A percentile compares a stretch with the other conserved stretches of the same genome.
Evolutionary conservation across 2,888 invertebrate species (phyloP).

Genomic region (Fragum whitleyi): DNA sequence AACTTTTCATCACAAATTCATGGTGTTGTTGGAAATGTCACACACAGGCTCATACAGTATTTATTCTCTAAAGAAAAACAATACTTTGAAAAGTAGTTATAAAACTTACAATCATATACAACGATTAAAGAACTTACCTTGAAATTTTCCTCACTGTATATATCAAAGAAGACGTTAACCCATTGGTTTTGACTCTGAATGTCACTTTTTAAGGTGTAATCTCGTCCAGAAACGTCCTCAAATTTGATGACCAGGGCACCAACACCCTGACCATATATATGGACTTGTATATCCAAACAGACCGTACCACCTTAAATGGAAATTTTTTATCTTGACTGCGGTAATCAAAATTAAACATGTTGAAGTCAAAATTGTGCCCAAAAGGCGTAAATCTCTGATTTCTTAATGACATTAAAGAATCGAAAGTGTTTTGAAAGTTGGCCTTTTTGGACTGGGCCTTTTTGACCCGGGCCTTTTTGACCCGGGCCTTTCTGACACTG

Average conservation of each 20-base stretch:
- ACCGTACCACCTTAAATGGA: neutral
- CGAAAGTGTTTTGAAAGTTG: neutral
- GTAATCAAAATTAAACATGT: neutral
- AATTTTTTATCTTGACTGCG: neutral
- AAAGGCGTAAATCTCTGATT: no score
- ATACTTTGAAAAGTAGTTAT: no score
- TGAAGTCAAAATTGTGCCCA: neutral
- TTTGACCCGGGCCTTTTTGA: no score
- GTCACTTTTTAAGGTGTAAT: neutral
- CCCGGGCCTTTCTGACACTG: no score
- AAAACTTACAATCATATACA: no score
- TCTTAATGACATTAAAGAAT: neutral
- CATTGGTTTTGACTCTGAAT: neutral
- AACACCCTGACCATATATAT: neutral
- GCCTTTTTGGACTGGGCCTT: no score
- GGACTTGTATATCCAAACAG: neutral
- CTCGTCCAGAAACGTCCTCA: neutral
- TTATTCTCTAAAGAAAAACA: no score
- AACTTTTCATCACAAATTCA: no score
- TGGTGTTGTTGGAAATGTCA: no score
- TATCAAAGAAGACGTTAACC: neutral
- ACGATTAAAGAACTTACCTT: slow-evolving; percentile 2
- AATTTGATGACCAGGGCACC: neutral
- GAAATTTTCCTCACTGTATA: neutral
- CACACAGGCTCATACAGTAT: no score